These are phyloP conservation scores for Hypotaenidia okinawae DNA, from an alignment of 2,797 vertebrate genomes.

Conservation along the genomic window DNA sequence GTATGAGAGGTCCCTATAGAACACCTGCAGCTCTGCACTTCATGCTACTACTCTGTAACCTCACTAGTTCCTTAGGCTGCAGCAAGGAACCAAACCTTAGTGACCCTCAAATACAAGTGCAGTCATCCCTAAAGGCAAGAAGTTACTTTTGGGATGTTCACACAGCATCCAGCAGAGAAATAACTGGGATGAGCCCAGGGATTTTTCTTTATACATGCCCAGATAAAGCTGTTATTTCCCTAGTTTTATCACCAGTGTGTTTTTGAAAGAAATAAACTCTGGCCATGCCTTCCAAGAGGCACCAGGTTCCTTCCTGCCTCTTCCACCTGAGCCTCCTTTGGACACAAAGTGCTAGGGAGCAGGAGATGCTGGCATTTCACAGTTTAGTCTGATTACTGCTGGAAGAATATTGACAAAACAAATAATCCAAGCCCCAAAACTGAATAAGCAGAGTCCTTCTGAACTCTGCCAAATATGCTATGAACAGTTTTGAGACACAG, in stretches of 20 bases:
- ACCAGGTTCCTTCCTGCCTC: neutral
- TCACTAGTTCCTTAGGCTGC: neutral
- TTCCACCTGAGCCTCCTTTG: neutral
- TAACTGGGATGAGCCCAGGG: neutral
- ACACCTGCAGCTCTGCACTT: neutral
- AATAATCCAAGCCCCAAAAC: neutral
- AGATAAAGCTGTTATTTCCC: neutral
- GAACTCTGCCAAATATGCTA: neutral
- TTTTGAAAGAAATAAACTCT: neutral
- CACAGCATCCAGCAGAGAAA: neutral
- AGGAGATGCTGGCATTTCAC: neutral
- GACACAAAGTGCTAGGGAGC: neutral
- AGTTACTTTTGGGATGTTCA: neutral
- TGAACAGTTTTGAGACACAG: neutral
- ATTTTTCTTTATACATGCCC: neutral
- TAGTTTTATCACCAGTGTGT: neutral
- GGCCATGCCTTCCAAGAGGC: neutral
- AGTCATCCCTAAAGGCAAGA: neutral
- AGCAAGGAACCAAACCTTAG: neutral
- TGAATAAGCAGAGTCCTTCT: neutral
- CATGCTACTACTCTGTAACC: neutral
- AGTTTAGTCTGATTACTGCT: neutral
- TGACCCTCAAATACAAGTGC: rapidly evolving
- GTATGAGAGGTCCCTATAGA: neutral
- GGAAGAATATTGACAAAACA: neutral